Evolutionary conservation across 2,797 vertebrate species (phyloP).

Genomic region (Fringilla coelebs): DNA sequence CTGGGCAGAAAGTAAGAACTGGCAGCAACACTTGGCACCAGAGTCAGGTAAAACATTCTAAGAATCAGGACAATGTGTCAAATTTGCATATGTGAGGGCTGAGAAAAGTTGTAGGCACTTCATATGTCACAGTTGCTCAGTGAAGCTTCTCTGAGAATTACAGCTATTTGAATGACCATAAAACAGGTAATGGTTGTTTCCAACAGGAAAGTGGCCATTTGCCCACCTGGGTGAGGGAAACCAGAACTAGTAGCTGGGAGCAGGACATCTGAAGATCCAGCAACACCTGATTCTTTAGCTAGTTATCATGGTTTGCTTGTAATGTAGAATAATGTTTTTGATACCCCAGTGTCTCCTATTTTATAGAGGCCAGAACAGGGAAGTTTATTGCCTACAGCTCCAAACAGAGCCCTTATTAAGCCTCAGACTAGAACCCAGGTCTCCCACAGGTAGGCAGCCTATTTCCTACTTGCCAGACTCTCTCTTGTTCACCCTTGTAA

Average conservation of each 20-base stretch:
- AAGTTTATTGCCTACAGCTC: background rate
- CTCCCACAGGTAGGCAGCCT: background rate
- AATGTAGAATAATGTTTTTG: background rate
- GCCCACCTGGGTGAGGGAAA: background rate
- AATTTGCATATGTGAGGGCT: constrained; percentile 20
- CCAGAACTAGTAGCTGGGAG: background rate
- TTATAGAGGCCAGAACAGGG: background rate
- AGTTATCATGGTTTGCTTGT: background rate
- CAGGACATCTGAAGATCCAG: background rate
- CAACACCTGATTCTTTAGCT: background rate
- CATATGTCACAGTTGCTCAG: background rate
- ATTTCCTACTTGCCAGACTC: background rate
- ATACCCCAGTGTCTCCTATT: background rate
- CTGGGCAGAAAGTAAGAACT: background rate
- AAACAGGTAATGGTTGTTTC: background rate
- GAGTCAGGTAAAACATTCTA: constrained; percentile 2
- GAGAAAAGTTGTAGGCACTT: background rate
- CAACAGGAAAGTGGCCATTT: background rate
- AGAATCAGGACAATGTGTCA: background rate
- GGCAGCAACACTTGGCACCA: constrained; percentile 4
- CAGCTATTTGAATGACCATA: background rate
- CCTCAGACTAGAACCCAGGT: background rate
- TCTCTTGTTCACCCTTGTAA: background rate
- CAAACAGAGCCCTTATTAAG: background rate
- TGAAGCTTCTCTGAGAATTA: background rate